A percentile compares a stretch with the other conserved stretches of the same genome.
phyloP scores from a whole-genome alignment of 1,140 invertebrate species.

The Bombus cullumanus region DNA sequence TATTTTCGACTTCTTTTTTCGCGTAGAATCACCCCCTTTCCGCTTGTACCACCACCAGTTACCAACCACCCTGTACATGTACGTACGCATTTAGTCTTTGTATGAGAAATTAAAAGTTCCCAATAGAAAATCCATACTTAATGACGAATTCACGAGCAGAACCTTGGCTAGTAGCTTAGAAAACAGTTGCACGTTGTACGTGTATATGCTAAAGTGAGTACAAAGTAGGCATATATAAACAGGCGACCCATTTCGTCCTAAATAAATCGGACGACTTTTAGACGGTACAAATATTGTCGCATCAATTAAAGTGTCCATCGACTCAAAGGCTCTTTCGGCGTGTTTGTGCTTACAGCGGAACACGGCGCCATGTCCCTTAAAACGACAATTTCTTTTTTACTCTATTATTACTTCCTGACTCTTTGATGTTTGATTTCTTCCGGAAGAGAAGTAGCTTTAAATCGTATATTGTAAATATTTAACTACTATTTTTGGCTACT shows the following conservation, averaged over 20 bases:
- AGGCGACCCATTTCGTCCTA: conserved; percentile 68
- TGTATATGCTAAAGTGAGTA: conserved; percentile 52
- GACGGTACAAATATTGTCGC: conserved; percentile 78
- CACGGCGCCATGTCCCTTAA: conserved; percentile 35
- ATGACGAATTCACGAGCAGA: not conserved
- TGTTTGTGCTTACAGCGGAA: conserved; percentile 28
- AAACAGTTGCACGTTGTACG: conserved; percentile 59
- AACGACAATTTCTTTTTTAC: conserved; percentile 25
- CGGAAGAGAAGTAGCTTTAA: conserved; percentile 19
- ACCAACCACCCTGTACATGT: no score
- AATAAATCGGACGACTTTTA: conserved; percentile 76
- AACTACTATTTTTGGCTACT: not conserved
- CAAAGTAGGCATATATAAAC: conserved; percentile 60
- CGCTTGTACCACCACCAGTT: no score
- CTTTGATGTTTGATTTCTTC: conserved; percentile 6
- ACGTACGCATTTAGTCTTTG: not conserved
- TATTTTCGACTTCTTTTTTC: no score
- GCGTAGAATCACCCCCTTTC: no score
- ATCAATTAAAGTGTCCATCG: conserved; percentile 74
- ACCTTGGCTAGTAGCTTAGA: not conserved
- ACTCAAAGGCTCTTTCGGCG: conserved; percentile 23
- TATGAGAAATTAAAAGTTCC: not conserved
- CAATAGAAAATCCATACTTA: not conserved
- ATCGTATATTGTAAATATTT: conserved; percentile 6
- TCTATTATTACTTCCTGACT: not conserved